Evolutionary conservation across 2,888 invertebrate genomes (phyloP), one percentile per base, ranked within the genome.

Genomic region (Drosophila niveifrons): DNA sequence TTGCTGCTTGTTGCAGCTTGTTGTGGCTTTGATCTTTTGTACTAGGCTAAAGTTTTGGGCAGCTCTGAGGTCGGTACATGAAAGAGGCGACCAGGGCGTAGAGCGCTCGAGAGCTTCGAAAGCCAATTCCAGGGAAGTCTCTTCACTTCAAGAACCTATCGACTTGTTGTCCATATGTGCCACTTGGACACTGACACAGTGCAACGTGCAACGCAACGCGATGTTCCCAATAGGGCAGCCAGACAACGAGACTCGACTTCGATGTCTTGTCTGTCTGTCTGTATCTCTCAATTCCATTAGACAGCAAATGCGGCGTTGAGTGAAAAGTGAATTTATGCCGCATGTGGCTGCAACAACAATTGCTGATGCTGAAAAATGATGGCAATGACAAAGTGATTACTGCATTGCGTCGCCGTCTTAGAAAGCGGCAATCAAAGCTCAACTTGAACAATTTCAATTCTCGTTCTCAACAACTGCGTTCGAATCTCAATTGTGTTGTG

Each of bases 381-480:
- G 83, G 88, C 88, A 89, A 89, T 86, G 89, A 86, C 88, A 86
- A 86, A 86, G 85, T 86, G 85, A 87, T 86, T 89, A 84, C 82
- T 66, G 57, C 69, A 62, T 58, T 69, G 39, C n/a, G 23, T 23
- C 23, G 23, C 23, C 11, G 15, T 36, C 47, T 56, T 83, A 82
- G 85, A 82, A 79, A 82, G 86, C 80, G 68, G 58, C 75, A 87
- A 87, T 89, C 88, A 69, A 84, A 81, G 85, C 81, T 79, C 84
- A 77, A 46, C 36, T 10, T 36, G 52, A 83, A 72, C 75, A 80
- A 70, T 78, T 76, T 86, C 75, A 75, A 75, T 84, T 65, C 61
- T 59, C 36, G 36, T 39, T 31, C 31, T 31, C 31, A 31, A 31
- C 31, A 31, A 31, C 10, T 23, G 23, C 10, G 39, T 39, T 41